Base-by-base conservation (phyloP, 1,140 invertebrate species). In the Pygmarrhopalites habei region DNA sequence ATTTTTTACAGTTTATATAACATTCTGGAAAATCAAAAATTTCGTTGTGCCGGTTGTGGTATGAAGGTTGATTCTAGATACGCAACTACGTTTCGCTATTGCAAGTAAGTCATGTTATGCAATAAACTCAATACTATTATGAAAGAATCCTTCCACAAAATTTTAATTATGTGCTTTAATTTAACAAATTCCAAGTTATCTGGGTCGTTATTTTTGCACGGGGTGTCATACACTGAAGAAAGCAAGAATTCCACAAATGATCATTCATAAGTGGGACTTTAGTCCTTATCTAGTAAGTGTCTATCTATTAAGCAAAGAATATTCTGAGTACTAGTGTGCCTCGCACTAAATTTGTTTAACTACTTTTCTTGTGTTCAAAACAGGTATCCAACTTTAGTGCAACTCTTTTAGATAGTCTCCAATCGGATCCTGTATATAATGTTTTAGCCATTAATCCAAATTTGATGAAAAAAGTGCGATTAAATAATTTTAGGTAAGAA, bases 151-250 rank as follows among this genome's bases (percentile, higher is more conserved):
- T n/a, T n/a, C n/a, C n/a, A n/a, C n/a, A n/a, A n/a, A n/a, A n/a
- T n/a, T n/a, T n/a, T n/a, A n/a, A n/a, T n/a, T n/a, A n/a, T n/a
- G n/a, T n/a, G n/a, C n/a, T n/a, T n/a, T n/a, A n/a, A n/a, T n/a
- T n/a, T n/a, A n/a, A n/a, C n/a, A n/a, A n/a, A n/a, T n/a, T n/a
- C n/a, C n/a, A n/a, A n/a, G n/a, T 72, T 94, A 94, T 74, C 77
- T 92, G 49, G 89, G 89, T 17, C 84, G 89, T 71, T 91, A 89
- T 76, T 90, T 93, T 75, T 94, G 91, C 74, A 90, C 89, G 5
- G 88, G 87, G 30, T 94, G 91, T 74, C 90, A 93, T 75, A 85
- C 81, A 12, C 87, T 89, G 74, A 82, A 89, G 70, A 77, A 83
- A 52, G 79, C 85, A 4, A 75, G 85, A 55, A 88, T 93, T 70